Conservation (phyloP, 1,140 invertebrate species). For the Cryptotermes secundus region DNA sequence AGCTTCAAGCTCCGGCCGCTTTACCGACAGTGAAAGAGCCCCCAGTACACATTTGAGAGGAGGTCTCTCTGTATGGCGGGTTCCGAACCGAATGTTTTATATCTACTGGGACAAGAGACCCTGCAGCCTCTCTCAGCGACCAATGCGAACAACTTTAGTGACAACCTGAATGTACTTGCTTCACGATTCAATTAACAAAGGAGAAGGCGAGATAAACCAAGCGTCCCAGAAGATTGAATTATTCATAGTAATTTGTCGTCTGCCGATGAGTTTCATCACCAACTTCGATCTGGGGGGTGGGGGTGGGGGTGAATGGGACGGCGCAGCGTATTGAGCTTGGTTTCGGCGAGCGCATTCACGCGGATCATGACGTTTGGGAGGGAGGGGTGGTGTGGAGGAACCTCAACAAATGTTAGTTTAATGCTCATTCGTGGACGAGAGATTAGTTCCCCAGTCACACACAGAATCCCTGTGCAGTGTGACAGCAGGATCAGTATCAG, state of each 20-base stretch:
- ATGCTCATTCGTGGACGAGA: not conserved
- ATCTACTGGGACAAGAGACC: no score
- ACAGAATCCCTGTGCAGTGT: no score
- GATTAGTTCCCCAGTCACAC: no score
- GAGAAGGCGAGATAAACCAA: not conserved
- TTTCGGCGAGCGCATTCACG: not conserved
- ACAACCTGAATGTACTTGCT: not conserved
- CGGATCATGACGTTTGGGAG: not conserved
- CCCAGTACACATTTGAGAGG: no score
- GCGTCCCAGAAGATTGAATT: not conserved
- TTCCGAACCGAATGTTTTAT: no score
- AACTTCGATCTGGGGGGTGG: no score
- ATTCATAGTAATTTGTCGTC: not conserved
- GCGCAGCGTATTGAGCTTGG: not conserved
- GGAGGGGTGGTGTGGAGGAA: not conserved
- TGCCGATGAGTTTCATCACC: not conserved
- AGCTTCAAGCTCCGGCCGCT: no score
- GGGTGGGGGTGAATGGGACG: not conserved
- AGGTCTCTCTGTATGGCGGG: no score
- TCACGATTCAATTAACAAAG: not conserved
- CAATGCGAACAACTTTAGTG: no score
- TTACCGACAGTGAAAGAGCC: no score
- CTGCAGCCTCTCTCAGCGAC: no score
- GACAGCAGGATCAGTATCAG: no score
- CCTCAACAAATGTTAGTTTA: not conserved